Evolutionary conservation across 2,113 vertebrate genomes (phyloP).

Genomic region (Osmerus eperlanus): DNA sequence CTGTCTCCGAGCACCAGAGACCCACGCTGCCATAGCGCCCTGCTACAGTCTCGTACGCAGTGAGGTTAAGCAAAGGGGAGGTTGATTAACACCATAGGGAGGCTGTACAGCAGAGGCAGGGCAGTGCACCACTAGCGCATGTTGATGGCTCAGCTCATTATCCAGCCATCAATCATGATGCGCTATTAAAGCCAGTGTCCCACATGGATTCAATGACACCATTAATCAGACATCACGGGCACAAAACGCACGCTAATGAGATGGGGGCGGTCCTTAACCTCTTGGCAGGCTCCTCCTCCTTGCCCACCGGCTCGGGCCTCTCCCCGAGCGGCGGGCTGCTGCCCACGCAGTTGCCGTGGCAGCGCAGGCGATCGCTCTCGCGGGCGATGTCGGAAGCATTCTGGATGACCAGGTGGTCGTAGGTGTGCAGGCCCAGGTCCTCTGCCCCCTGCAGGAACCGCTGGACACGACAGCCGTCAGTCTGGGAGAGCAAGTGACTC

Average conservation of each 20-base stretch:
- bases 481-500: constrained; percentile 71
- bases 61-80: too few relatives aligned
- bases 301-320: constrained; percentile 73
- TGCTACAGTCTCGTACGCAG: too few relatives aligned
- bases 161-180: constrained; percentile 48
- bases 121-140: constrained; percentile 22
- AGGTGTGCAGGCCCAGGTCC: constrained; percentile 83
- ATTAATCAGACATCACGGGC: constrained; percentile 44
- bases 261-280: constrained; percentile 68
- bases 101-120: constrained; percentile 30
- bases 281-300: constrained; percentile 75
- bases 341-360: constrained; percentile 63
- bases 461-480: constrained; percentile 74
- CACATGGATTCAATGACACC: constrained; percentile 42
- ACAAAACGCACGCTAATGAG: background rate
- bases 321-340: constrained; percentile 71
- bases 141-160: constrained; percentile 50
- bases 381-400: constrained; percentile 90
- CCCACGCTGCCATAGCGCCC: too few relatives aligned
- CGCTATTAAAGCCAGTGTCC: constrained; percentile 49
- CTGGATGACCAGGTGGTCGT: constrained; percentile 88
- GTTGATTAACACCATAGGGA: constrained; percentile 7
- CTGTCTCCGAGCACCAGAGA: background rate
- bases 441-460: constrained; percentile 86
- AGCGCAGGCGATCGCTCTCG: constrained; percentile 83